Percentiles rank a stretch among this genome's conserved stretches.
Evolutionary conservation across 2,888 invertebrate genomes (phyloP).

Genomic region (Lepas anatifera): DNA sequence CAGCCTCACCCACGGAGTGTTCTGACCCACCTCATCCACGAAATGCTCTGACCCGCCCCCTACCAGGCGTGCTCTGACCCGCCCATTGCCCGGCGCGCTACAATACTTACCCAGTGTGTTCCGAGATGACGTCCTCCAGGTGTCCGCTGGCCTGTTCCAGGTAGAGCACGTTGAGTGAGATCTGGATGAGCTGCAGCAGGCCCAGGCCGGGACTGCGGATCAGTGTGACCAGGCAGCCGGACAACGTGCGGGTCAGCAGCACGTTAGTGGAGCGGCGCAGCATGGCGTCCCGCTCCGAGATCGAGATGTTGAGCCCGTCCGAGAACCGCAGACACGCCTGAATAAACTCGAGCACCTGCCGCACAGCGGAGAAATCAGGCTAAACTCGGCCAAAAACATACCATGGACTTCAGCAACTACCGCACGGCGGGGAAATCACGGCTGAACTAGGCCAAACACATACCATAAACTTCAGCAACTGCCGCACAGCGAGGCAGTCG

Average conservation of each 20-base stretch:
- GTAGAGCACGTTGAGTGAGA: slow-evolving; percentile 94
- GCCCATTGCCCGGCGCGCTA: too few relatives aligned
- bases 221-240: slow-evolving; percentile 80
- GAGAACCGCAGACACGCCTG: slow-evolving; percentile 93
- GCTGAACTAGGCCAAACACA: too few relatives aligned
- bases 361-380: too few relatives aligned
- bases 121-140: slow-evolving; percentile 87
- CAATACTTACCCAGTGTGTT: slow-evolving; percentile 71
- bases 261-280: slow-evolving; percentile 77
- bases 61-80: too few relatives aligned
- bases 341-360: slow-evolving; percentile 96
- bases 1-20: too few relatives aligned
- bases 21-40: too few relatives aligned
- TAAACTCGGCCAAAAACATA: too few relatives aligned
- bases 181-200: slow-evolving; percentile 76
- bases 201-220: slow-evolving; percentile 78
- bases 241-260: slow-evolving; percentile 77
- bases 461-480: too few relatives aligned
- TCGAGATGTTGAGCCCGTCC: slow-evolving; percentile 64
- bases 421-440: too few relatives aligned
- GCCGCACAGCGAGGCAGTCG: too few relatives aligned
- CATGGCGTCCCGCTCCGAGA: slow-evolving; percentile 69
- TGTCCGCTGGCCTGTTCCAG: slow-evolving; percentile 89
- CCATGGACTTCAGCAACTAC: too few relatives aligned
- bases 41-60: too few relatives aligned